Percentiles rank a stretch among this genome's conserved stretches.
Evolutionary conservation across 2,797 vertebrate genomes (phyloP).

Genomic region (Pitangus sulphuratus): DNA sequence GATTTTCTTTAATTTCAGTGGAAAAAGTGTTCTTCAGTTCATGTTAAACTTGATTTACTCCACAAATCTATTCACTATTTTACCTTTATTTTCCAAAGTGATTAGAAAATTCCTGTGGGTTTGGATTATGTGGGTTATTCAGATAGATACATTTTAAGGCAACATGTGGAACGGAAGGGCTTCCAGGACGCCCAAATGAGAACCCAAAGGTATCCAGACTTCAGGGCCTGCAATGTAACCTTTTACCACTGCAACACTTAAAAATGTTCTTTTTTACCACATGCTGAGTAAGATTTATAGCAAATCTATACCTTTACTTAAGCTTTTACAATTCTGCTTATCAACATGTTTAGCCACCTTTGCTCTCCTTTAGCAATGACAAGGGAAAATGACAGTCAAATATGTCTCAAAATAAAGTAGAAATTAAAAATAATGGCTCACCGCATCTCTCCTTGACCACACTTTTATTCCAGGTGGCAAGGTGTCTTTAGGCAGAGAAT

Average conservation of each 20-base stretch:
- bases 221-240: not conserved
- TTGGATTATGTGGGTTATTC: not conserved
- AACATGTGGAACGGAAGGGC: not conserved
- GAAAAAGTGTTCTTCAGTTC: not conserved
- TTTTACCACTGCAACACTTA: not conserved
- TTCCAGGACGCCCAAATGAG: not conserved
- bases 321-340: not conserved
- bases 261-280: not conserved
- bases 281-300: not conserved
- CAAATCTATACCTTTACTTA: not conserved
- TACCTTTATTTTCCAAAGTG: not conserved
- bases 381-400: not conserved
- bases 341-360: not conserved
- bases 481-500: not conserved
- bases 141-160: not conserved
- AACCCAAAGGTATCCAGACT: not conserved
- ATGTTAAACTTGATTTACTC: not conserved
- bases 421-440: not conserved
- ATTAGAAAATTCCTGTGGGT: not conserved
- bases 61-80: not conserved
- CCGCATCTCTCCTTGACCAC: not conserved
- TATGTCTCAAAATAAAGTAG: not conserved
- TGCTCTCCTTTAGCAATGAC: not conserved
- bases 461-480: not conserved
- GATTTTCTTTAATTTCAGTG: not conserved